phyloP scores from a whole-genome alignment of 2,888 invertebrate species.

The Cerastis leucographa region DNA sequence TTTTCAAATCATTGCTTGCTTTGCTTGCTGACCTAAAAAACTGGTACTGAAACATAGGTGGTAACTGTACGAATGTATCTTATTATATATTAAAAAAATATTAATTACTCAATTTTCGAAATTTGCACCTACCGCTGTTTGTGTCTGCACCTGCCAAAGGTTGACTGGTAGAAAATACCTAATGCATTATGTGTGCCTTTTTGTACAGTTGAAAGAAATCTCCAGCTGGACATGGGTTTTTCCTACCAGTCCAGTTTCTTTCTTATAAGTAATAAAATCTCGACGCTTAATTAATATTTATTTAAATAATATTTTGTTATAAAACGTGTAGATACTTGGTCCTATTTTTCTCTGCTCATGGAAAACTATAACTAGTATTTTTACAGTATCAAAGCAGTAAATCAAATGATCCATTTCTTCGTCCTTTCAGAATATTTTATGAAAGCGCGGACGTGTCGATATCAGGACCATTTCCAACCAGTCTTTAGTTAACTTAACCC shows the following conservation, averaged over 20 bases:
- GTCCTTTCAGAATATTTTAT: slow-evolving; percentile 28
- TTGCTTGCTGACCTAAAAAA: not conserved
- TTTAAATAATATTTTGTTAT: not conserved
- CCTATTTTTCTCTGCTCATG: not conserved
- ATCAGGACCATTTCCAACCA: slow-evolving; percentile 4
- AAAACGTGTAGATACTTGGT: not conserved
- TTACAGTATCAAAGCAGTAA: slow-evolving; percentile 9
- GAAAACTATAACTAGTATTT: not conserved
- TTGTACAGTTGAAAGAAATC: not conserved
- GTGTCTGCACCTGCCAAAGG: not conserved
- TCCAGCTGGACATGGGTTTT: not conserved
- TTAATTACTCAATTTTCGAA: not conserved
- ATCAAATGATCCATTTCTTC: slow-evolving; percentile 14
- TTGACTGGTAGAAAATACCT: not conserved
- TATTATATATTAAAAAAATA: not conserved
- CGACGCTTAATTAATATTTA: not conserved
- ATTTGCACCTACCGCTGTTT: not conserved
- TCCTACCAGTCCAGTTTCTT: not conserved
- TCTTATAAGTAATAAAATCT: not conserved
- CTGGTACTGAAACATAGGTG: not conserved
- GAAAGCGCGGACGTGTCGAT: not conserved
- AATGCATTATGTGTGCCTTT: not conserved
- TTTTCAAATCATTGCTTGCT: not conserved
- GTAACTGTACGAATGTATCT: too few relatives aligned
- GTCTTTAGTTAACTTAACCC: slow-evolving; percentile 25